These are phyloP conservation scores for Pandemis heparana DNA, from an alignment of 2,888 invertebrate genomes.

Conservation along the genomic window DNA sequence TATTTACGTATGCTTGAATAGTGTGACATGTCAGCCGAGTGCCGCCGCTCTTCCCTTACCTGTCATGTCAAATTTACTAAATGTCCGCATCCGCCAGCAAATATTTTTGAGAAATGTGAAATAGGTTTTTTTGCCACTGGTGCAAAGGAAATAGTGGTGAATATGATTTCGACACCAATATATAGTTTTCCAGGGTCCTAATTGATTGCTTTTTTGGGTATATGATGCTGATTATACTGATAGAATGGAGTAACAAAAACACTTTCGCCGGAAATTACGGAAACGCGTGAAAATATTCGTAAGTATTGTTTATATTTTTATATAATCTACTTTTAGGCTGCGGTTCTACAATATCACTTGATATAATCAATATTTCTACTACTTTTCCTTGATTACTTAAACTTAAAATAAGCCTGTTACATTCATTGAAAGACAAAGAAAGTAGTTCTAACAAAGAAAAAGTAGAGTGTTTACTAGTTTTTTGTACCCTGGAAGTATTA, in stretches of 20 bases:
- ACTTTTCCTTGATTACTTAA: neutral
- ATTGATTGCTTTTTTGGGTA: neutral
- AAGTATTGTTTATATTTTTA: neutral
- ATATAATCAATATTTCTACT: neutral
- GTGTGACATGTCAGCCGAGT: neutral
- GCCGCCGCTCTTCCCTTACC: neutral
- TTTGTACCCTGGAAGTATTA: no score
- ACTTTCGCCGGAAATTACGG: neutral
- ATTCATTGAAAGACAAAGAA: no score
- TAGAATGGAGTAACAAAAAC: neutral
- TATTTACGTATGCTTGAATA: conserved; percentile 7
- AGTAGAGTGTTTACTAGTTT: no score
- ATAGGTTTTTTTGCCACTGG: neutral
- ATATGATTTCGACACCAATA: neutral
- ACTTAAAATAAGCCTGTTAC: no score
- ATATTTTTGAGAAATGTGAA: neutral
- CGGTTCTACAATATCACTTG: neutral
- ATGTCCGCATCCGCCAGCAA: neutral
- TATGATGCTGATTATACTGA: neutral
- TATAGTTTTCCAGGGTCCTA: neutral
- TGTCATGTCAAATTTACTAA: conserved; percentile 15
- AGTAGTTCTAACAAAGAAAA: no score
- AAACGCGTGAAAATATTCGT: neutral
- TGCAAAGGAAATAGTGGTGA: neutral
- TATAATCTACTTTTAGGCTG: neutral